A percentile compares a stretch with the other conserved stretches of the same genome.
Evolutionary conservation across 92 coral and sea anemone genomes (phyloP).

Genomic region (Zoanthus sansibaricus): DNA sequence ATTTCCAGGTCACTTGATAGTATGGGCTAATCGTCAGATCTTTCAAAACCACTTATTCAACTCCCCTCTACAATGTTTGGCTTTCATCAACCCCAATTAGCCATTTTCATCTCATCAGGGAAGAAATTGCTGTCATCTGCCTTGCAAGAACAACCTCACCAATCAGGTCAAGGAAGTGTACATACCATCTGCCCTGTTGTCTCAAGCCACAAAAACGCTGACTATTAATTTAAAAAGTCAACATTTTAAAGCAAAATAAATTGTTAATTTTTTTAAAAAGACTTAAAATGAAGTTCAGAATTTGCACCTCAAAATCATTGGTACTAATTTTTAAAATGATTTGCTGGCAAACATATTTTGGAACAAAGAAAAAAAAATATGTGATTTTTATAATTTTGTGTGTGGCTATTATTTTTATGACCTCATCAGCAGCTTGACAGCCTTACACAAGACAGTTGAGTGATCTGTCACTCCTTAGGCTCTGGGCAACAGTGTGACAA

Average conservation of each 20-base stretch:
- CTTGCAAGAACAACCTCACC: conserved; percentile 24
- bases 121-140: conserved; percentile 39
- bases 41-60: conserved; percentile 42
- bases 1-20: conserved; percentile 47
- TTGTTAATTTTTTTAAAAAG: no score
- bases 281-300: no score
- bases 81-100: conserved; percentile 54
- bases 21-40: conserved; percentile 35
- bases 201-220: neutral
- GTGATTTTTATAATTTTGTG: neutral
- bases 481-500: neutral
- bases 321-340: neutral
- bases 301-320: no score
- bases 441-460: neutral
- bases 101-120: conserved; percentile 44
- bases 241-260: no score
- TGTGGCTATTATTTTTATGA: neutral
- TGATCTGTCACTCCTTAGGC: neutral
- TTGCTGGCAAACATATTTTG: neutral
- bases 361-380: neutral
- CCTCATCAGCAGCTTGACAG: conserved; percentile 23
- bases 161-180: conserved; percentile 1
- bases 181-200: neutral
- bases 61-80: conserved; percentile 52
- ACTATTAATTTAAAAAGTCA: no score